Percentiles rank a stretch among this genome's conserved stretches.
These are phyloP conservation scores for Elephantulus edwardii DNA, from an alignment of 2,113 vertebrate species.

Conservation along the genomic window DNA sequence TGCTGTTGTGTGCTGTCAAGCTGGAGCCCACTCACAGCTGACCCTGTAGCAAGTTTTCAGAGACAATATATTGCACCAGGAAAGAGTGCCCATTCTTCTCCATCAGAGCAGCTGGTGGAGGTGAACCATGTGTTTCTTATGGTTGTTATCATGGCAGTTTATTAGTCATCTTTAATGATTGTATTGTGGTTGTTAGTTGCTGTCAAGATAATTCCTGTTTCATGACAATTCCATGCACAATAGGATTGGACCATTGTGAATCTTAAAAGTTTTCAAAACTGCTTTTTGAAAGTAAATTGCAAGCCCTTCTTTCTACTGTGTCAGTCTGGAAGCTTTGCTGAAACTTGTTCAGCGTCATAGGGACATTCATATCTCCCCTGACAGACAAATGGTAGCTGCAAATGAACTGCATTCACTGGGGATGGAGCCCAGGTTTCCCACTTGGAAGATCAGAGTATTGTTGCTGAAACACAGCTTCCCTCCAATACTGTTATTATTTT, in stretches of 20 bases:
- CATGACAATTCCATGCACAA: not conserved
- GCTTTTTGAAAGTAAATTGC: no score
- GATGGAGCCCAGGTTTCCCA: not conserved
- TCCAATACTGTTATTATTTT: not conserved
- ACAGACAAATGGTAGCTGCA: not conserved
- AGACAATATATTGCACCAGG: no score
- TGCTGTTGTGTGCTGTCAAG: no score
- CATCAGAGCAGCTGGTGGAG: no score
- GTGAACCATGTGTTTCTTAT: no score
- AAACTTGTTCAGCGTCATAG: not conserved
- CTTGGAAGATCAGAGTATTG: not conserved
- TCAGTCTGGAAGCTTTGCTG: not conserved
- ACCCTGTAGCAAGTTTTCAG: no score
- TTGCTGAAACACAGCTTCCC: no score
- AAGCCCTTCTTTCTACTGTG: no score
- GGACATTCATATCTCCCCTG: no score
- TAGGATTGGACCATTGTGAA: not conserved
- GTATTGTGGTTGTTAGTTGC: not conserved
- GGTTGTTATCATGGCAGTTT: not conserved
- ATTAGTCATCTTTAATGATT: not conserved
- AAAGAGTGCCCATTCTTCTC: no score
- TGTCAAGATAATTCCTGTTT: not conserved
- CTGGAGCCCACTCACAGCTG: no score
- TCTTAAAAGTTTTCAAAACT: not conserved
- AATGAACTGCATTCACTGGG: not conserved